Base-by-base conservation (phyloP, 2,888 invertebrate genomes). In the Perithous albicinctus region DNA sequence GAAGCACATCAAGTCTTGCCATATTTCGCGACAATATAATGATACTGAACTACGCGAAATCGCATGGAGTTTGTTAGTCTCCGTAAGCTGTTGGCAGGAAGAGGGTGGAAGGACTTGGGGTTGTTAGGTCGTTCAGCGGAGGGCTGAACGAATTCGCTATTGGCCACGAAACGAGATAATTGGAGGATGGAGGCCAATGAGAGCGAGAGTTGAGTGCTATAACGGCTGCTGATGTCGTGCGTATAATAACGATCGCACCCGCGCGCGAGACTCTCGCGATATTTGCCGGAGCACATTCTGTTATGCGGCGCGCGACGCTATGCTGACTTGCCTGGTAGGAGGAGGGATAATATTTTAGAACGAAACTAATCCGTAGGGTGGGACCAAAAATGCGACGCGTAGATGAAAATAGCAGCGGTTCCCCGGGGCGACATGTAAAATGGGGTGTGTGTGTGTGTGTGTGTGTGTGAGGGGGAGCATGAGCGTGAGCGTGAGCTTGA, bases 331-430 rank as follows among this genome's bases (percentile, higher is more conserved):
- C 23, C 23, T 38, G 12, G 18, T 23, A 7, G 48, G 70, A 67
- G n/a, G 66, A 8, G 56, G 48, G 77, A 63, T 72, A 79, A 86
- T 87, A 87, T 85, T 85, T 88, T 87, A 85, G 88, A 87, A 88
- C 88, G 86, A 87, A 84, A 83, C 77, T 88, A 89, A 89, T 89
- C 89, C 87, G 79, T 74, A 84, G 84, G 84, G 80, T 80, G 84
- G 64, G 56, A 63, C 72, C 82, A 72, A 46, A 70, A 70, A 70
- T 64, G 75, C 48, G 26, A 15, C 18, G 54, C 48, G 48, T 69
- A 38, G 70, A 83, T 59, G 84, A 85, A 73, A 84, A 84, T 79
- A 86, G 84, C 85, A 83, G 84, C 51, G 29, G 43, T 70, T 85
- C 85, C 78, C 82, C 70, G 84, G 84, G 83, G 35, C 26, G 51